Base-by-base conservation (phyloP, 2,797 vertebrate genomes). In the Chrysocyon brachyurus region DNA sequence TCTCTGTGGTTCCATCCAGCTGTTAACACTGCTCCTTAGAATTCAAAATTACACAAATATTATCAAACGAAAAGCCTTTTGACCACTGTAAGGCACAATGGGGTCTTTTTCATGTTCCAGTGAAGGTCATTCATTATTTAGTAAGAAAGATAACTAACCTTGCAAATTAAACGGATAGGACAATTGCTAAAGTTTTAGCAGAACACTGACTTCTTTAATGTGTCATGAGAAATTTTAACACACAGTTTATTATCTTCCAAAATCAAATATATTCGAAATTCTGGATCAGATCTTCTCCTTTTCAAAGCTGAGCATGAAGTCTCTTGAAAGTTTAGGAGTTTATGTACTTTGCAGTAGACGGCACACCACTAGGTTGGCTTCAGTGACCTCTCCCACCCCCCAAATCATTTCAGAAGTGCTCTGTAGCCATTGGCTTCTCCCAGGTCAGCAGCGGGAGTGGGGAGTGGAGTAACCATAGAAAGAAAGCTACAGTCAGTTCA, bases 201-300 rank as follows among this genome's bases (percentile, higher is more conserved):
- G 57, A 81, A 64, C 14, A 33, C 6, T 33, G 31, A 90, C 12
- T 19, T 59, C 68, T 72, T 92, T 33, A 87, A 68, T 31, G 24
- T 52, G 90, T 93, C 61, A 73, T 40, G 63, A 94, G 90, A 94
- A 84, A 63, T 66, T 90, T 26, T 59, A 52, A 79, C 49, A 78
- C 22, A 59, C 0, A 70, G 52, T 79, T 93, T 56, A 10, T 10
- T 40, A 63, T 92, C 56, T 85, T 94, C 31, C 36, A 86, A 83
- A 96, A 87, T 12, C 24, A 36, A 89, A 70, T n/a, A 54, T 33
- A 73, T 49, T 87, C 56, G 28, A 66, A 81, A 40, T 79, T 96
- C 70, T 91, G 86, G 63, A 73, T 92, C 11, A 22, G 49, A 81
- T 90, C 77, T 64, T 24, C 21, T 3, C 21, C 33, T 84, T 92